These are phyloP conservation scores for Microcebus jonahi DNA, from an alignment of 2,113 vertebrate species.

Conservation along the genomic window DNA sequence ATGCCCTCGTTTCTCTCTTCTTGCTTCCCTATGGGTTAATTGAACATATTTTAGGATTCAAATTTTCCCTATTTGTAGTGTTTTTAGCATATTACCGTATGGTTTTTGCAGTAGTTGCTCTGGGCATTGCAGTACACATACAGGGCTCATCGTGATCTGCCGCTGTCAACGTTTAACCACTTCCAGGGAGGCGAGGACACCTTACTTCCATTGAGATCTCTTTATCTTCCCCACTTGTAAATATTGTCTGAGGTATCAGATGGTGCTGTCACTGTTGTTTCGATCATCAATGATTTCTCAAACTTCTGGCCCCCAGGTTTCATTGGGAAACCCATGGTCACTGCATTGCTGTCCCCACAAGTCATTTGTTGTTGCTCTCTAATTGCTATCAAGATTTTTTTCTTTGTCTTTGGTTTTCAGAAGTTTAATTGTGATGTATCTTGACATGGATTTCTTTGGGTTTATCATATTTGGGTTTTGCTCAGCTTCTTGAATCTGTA, in stretches of 20 bases:
- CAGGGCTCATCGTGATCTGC: not conserved
- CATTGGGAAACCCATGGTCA: not conserved
- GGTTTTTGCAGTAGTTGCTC: not conserved
- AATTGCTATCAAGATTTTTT: not conserved
- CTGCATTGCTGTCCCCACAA: not conserved
- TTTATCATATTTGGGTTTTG: not conserved
- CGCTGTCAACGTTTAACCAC: not conserved
- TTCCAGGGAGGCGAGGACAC: not conserved
- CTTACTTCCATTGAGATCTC: not conserved
- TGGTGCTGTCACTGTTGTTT: not conserved
- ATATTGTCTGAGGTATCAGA: not conserved
- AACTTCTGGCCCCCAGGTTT: not conserved
- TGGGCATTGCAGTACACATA: not conserved
- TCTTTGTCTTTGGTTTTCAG: not conserved
- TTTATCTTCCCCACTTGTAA: not conserved
- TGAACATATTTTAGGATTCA: too few relatives aligned
- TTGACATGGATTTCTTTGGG: not conserved
- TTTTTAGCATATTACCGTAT: too few relatives aligned
- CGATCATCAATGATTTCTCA: not conserved
- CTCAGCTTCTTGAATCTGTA: not conserved
- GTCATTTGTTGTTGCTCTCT: not conserved
- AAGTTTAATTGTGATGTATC: not conserved
- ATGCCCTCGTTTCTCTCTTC: too few relatives aligned
- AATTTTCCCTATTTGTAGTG: too few relatives aligned
- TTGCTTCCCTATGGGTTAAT: too few relatives aligned